Base-by-base conservation (phyloP, 1,140 invertebrate species). In the Bombus pyrosoma region DNA sequence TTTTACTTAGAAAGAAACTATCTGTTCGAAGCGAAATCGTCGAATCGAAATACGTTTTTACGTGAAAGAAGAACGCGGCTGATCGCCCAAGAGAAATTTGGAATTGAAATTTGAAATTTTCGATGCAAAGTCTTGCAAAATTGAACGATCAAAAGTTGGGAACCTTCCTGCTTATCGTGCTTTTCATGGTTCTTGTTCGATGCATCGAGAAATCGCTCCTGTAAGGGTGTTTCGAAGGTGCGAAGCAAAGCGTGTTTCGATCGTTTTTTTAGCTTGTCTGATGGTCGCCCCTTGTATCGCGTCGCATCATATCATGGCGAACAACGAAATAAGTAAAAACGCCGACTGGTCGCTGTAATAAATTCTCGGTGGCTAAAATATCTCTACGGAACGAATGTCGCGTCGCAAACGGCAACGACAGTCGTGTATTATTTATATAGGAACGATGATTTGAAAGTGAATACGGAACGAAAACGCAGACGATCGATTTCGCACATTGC, bases 401-500 rank as follows among this genome's bases (percentile, higher is more conserved):
- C 43, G 43, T 47, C 15, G 15, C 13, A 47, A 47, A 47, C 43
- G 47, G 15, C 5, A 0, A 47, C 15, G 15, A 15, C 15, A 5
- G 41, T 80, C 34, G 41, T 73, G 77, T 68, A 64, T 73, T 57
- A 47, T 69, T 37, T 41, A 53, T 62, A 37, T 34, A 5, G 25
- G 28, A 28, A 10, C 41, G 37, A 73, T 66, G 57, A 85, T 68
- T 76, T 68, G 87, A 74, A 86, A 80, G 64, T 74, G 57, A 47
- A 28, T 43, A 69, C 47, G 32, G 15, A 18, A 15, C 18, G 32
- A 28, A 18, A 34, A 37, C 53, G 47, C 28, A 66, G 41, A 68
- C 32, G 57, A 80, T 85, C 72, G 28, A 74, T 81, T 62, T 73
- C 68, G 37, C 81, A 34, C n/a, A n/a, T n/a, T n/a, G n/a, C n/a